These are phyloP conservation scores for Porphyrio hochstetteri DNA, from an alignment of 2,113 vertebrate genomes.

Conservation along the genomic window DNA sequence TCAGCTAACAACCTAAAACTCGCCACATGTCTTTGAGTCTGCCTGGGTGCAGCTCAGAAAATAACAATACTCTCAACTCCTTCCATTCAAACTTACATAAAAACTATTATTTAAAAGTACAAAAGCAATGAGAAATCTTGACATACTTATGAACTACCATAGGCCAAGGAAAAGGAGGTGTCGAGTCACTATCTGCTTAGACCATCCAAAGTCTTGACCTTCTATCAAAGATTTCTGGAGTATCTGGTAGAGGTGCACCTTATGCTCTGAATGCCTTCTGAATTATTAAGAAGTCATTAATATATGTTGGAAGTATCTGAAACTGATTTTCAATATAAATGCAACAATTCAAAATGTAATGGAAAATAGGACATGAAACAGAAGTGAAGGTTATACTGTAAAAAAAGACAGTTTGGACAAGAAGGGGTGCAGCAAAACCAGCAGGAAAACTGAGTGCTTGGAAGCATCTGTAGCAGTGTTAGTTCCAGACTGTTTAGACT, in stretches of 20 bases:
- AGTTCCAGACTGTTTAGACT: not conserved
- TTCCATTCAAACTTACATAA: not conserved
- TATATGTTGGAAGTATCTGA: not conserved
- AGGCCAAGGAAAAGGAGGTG: not conserved
- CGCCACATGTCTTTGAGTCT: not conserved
- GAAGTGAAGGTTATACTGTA: not conserved
- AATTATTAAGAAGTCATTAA: slow-evolving; percentile 29
- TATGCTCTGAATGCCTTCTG: not conserved
- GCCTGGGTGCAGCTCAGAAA: not conserved
- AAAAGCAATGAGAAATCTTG: not conserved
- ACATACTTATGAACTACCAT: not conserved
- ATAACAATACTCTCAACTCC: not conserved
- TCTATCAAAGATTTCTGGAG: not conserved
- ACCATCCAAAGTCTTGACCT: not conserved
- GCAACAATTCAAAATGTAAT: not conserved
- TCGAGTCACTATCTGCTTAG: not conserved
- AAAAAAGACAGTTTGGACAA: not conserved
- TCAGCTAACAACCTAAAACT: not conserved
- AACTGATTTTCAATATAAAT: slow-evolving; percentile 38
- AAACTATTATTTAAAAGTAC: not conserved
- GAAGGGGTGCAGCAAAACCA: not conserved
- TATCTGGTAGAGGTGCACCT: not conserved
- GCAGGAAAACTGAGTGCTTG: accelerated
- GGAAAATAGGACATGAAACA: not conserved
- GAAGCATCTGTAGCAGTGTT: not conserved